phyloP scores from a whole-genome alignment of 2,888 invertebrate genomes.

The Scelioninae gen. 2 region DNA sequence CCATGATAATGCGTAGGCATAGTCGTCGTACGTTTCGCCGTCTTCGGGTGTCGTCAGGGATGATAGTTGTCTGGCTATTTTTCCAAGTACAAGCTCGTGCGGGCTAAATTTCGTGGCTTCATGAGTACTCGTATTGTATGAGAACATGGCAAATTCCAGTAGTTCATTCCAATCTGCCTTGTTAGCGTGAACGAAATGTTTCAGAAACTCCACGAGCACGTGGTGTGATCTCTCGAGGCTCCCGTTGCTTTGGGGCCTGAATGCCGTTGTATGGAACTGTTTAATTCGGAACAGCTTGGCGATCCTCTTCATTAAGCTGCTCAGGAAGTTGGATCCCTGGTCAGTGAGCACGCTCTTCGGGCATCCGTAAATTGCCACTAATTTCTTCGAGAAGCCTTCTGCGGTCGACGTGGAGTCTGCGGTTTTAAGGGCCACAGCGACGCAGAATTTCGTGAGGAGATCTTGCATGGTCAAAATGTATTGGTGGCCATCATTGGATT shows the following conservation, averaged over 20 bases:
- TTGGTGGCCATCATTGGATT: not conserved
- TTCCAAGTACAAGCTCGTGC: not conserved
- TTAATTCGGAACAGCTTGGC: constrained; percentile 1
- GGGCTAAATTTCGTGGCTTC: not conserved
- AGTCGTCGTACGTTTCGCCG: too few relatives aligned
- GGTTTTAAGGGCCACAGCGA: not conserved
- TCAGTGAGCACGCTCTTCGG: not conserved
- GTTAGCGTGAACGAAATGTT: not conserved
- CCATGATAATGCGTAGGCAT: too few relatives aligned
- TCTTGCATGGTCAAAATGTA: constrained; percentile 9
- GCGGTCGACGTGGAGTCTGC: not conserved
- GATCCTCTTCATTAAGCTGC: not conserved
- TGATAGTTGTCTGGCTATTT: too few relatives aligned
- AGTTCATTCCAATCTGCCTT: not conserved
- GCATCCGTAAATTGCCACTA: not conserved
- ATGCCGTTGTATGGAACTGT: not conserved
- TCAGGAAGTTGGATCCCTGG: not conserved
- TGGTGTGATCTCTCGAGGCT: constrained; percentile 1
- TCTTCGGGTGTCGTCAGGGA: too few relatives aligned
- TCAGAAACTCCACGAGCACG: constrained; percentile 1
- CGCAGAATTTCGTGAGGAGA: constrained; percentile 1
- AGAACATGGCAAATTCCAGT: constrained; percentile 1
- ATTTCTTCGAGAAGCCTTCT: not conserved
- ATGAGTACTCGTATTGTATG: not conserved
- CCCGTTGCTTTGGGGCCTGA: constrained; percentile 1